These are phyloP conservation scores for Chaetogeoica ovagalla DNA, from an alignment of 2,888 invertebrate species.

Conservation along the genomic window DNA sequence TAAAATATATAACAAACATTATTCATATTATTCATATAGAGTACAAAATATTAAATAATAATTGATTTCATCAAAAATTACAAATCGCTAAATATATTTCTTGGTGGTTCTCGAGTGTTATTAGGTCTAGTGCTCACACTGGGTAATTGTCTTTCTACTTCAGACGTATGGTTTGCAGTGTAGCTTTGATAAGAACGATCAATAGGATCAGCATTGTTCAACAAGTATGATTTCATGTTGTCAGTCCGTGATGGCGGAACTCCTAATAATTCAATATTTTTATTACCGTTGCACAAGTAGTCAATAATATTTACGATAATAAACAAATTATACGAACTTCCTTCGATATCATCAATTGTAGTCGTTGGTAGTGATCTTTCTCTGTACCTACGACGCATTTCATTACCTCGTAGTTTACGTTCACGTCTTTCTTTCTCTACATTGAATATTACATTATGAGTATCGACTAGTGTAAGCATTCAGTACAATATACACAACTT, in stretches of 20 bases:
- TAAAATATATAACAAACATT: constrained; percentile 1
- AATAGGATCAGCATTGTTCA: constrained; percentile 45
- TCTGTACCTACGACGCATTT: constrained; percentile 46
- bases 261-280: constrained; percentile 19
- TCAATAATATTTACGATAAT: background rate
- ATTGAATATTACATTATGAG: background rate
- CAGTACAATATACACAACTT: constrained; percentile 50
- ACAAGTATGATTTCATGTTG: constrained; percentile 48
- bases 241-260: constrained; percentile 39
- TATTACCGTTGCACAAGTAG: background rate
- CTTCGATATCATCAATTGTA: constrained; percentile 12
- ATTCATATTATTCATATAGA: background rate
- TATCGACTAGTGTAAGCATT: background rate
- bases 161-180: background rate
- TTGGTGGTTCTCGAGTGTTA: constrained; percentile 36
- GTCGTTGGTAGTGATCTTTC: constrained; percentile 12
- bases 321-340: constrained; percentile 14
- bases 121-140: constrained; percentile 32
- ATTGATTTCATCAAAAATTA: background rate
- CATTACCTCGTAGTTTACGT: constrained; percentile 49
- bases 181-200: constrained; percentile 47
- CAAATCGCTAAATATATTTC: constrained; percentile 48
- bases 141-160: constrained; percentile 31
- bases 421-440: constrained; percentile 54
- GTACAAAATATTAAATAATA: background rate